Conservation (phyloP, 2,113 vertebrate genomes). For the Ia io region DNA sequence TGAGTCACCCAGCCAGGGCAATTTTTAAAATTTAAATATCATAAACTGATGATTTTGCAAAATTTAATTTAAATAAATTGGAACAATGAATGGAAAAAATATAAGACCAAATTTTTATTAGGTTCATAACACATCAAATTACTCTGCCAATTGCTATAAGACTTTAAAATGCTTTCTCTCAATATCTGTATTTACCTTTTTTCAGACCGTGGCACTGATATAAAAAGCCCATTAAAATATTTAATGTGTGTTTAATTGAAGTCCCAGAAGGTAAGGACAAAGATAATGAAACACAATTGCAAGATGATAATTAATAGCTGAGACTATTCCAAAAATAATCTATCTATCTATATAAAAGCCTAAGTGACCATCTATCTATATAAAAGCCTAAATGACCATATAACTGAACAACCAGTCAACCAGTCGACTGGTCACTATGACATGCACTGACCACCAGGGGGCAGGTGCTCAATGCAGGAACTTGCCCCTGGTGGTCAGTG, state of each 20-base stretch:
- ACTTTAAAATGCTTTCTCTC: neutral
- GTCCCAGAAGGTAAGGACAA: neutral
- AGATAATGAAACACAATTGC: neutral
- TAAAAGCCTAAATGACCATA: no score
- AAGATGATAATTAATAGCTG: neutral
- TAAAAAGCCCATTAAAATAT: neutral
- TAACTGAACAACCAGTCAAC: no score
- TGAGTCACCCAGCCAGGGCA: neutral
- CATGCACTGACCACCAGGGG: no score
- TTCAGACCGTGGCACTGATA: neutral
- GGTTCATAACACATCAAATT: constrained; percentile 19
- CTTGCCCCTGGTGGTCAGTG: no score
- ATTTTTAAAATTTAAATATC: neutral
- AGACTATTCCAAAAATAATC: neutral
- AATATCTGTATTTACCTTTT: neutral
- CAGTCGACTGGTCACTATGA: no score
- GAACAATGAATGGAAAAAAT: constrained; percentile 29
- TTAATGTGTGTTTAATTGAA: neutral
- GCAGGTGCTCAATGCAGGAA: no score
- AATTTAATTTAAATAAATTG: neutral
- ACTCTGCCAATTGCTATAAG: neutral
- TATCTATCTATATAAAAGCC: no score
- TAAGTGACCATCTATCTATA: no score
- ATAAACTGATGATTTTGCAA: neutral
- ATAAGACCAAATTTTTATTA: neutral